Base-by-base conservation (phyloP, 2,888 invertebrate species). In the Druceiella hillmani region DNA sequence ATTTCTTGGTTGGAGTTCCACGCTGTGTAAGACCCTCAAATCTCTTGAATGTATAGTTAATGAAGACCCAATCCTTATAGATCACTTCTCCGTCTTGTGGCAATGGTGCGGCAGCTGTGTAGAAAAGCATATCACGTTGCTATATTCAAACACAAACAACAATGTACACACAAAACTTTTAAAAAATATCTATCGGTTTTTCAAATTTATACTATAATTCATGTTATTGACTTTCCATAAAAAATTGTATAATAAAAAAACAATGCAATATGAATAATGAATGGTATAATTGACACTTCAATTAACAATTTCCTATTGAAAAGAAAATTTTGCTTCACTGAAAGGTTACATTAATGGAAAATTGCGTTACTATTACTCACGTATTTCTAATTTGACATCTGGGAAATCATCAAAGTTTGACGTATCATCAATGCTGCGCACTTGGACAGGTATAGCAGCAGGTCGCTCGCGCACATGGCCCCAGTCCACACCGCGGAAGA, bases 331-430 rank as follows among this genome's bases (percentile, higher is more conserved):
- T n/a, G n/a, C n/a, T n/a, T n/a, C n/a, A n/a, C n/a, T n/a, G n/a
- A n/a, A n/a, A n/a, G n/a, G 15, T 14, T 34, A 36, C 4, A 17
- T 11, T 16, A 6, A 13, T 11, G 10, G 4, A 25, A 25, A 12
- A 37, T 39, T 29, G 2, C n/a, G n/a, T n/a, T n/a, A n/a, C n/a
- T n/a, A n/a, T n/a, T 30, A 82, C 92, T 83, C 78, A 95, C 95
- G 94, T 74, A 97, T 94, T 76, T 94, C 92, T 51, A 98, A 79
- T 62, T 98, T 97, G 55, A 95, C 95, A 69, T 99, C 98, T 4
- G 98, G 98, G 77, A 99, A 99, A 57, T 99, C 99, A 70, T 99
- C 99, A 65, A 99, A 99, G 74, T 99, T 99, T 50, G 97, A 97
- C 27, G 99, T 99, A 67, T 99, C 99, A 64, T 99, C 99, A 55